Conservation (phyloP, 2,888 invertebrate species). For the Drosophila leonis region DNA sequence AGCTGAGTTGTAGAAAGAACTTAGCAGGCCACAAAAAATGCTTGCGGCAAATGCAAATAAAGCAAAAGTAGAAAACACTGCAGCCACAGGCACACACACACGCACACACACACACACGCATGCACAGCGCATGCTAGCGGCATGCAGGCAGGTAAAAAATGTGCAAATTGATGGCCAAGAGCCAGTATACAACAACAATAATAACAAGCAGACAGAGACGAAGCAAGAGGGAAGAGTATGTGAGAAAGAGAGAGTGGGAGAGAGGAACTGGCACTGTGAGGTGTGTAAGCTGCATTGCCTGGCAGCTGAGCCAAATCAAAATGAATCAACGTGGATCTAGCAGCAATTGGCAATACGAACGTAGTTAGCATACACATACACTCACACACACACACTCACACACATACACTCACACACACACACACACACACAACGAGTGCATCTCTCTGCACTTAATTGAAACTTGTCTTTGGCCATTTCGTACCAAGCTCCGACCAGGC, state of each 20-base stretch:
- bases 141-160: conserved; percentile 41
- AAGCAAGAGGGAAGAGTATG: background rate
- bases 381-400: background rate
- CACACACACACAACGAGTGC: background rate
- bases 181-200: conserved; percentile 21
- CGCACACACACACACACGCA: conserved; percentile 11
- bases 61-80: conserved; percentile 41
- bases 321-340: conserved; percentile 33
- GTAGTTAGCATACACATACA: conserved; percentile 1
- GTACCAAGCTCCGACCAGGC: background rate
- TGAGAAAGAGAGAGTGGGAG: background rate
- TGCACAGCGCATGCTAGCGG: conserved; percentile 4
- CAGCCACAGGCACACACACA: conserved; percentile 26
- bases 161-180: conserved; percentile 55
- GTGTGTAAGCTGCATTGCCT: conserved; percentile 5
- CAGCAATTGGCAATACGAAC: conserved; percentile 41
- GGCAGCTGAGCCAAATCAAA: conserved; percentile 31
- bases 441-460: conserved; percentile 36
- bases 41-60: conserved; percentile 56
- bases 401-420: background rate
- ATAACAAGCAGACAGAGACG: conserved; percentile 2
- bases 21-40: conserved; percentile 37
- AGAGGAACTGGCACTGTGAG: background rate
- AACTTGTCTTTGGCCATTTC: conserved; percentile 33
- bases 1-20: background rate